phyloP scores from a whole-genome alignment of 2,113 vertebrate genomes.

The Psittacula cyanocephala region DNA sequence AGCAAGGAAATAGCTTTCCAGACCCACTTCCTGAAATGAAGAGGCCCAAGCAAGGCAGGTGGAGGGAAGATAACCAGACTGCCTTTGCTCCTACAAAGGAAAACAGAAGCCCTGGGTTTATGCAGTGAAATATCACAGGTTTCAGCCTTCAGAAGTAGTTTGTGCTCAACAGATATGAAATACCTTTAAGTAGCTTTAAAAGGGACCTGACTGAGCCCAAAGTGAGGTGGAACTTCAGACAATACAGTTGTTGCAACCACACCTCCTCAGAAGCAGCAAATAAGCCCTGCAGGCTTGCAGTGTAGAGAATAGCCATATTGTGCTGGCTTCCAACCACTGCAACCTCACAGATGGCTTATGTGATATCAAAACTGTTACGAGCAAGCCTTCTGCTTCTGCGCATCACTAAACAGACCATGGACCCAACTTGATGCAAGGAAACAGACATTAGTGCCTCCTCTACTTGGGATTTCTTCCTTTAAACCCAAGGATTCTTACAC shows the following conservation, averaged over 20 bases:
- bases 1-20: neutral
- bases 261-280: neutral
- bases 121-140: neutral
- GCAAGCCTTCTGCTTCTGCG: neutral
- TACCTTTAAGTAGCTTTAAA: neutral
- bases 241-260: neutral
- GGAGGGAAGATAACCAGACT: neutral
- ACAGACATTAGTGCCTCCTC: neutral
- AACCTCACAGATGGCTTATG: neutral
- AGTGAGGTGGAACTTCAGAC: neutral
- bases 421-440: neutral
- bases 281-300: neutral
- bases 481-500: neutral
- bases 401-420: fast-evolving
- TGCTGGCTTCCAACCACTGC: neutral
- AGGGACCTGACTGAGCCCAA: neutral
- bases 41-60: neutral
- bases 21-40: fast-evolving
- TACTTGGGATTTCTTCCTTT: neutral
- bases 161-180: neutral
- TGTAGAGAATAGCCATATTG: fast-evolving
- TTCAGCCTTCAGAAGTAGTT: neutral
- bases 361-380: neutral
- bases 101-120: neutral
- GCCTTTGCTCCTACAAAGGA: neutral